Evolutionary conservation across 2,113 vertebrate genomes (phyloP), one percentile per base, ranked within the genome.

Genomic region (Galeopterus variegatus): DNA sequence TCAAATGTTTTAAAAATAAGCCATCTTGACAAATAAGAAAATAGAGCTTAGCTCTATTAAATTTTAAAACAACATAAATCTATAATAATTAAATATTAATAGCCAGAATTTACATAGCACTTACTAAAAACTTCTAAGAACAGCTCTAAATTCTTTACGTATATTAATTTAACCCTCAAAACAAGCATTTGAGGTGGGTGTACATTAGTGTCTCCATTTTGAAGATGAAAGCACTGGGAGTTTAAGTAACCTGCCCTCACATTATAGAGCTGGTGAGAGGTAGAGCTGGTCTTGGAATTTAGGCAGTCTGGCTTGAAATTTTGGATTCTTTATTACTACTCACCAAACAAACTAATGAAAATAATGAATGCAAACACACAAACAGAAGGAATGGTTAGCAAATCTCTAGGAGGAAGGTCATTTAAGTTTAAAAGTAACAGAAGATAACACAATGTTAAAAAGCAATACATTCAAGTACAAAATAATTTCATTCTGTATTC

Each of bases 371-470:
- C 24, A 96, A 95, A 64, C 21, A 90, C 88, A 84, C 41, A 84
- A 65, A 17, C 26, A 79, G 36, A 77, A 93, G 56, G 56, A 83
- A 83, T 50, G 41, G 24, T 79, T 76, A 85, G 54, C 88, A 93
- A 58, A 48, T 85, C 54, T 73, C 24, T 81, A 14, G 28, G 50
- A 86, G 12, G 33, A 2, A 56, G 11, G 19, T 13, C 69, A 80
- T 69, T 64, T 67, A 77, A 52, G 26, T 79, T 92, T 94, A 73
- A 73, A 75, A 65, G 21, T 75, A 80, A 90, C 17, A 93, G 41
- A 48, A 88, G 36, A 76, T 81, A 94, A 75, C 26, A 79, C 36
- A 72, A 75, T 93, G 33, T 65, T 93, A 87, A 56, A 92, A 87
- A 90, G 23, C 80, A 93, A 91, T 79, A 83, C 23, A 80, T 2